Percentiles rank a stretch among this genome's conserved stretches.
Evolutionary conservation across 35 echinoderm and acorn worm genomes (phyloP).

Genomic region (Heliocidaris tuberculata): DNA sequence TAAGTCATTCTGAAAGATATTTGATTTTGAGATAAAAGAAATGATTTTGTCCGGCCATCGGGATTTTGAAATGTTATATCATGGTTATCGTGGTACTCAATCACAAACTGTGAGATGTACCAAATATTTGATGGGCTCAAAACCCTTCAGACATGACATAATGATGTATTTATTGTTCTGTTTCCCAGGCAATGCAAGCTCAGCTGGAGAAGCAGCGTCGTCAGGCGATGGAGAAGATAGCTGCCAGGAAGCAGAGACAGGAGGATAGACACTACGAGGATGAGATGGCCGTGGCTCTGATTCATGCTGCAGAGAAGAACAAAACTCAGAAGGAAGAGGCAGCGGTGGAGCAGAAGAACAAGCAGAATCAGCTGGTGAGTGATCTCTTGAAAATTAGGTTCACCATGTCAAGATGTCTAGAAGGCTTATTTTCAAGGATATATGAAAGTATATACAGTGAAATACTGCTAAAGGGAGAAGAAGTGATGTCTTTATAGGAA

Average conservation of each 20-base stretch:
- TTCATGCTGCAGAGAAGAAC: conserved; percentile 82
- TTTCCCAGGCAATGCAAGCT: conserved; percentile 74
- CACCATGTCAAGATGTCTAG: background rate
- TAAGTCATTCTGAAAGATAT: background rate
- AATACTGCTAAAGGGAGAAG: too few species aligned
- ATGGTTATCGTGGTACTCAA: too few species aligned
- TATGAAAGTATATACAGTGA: background rate
- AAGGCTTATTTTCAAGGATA: background rate
- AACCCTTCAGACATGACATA: background rate
- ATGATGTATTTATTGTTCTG: background rate
- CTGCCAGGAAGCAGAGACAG: conserved; percentile 43
- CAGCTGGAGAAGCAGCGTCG: conserved; percentile 73
- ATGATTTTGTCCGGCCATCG: too few species aligned
- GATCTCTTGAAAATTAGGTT: background rate
- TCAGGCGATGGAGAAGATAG: conserved; percentile 65
- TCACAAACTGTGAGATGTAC: too few species aligned
- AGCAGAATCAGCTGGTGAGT: conserved; percentile 80
- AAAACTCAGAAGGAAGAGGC: conserved; percentile 58
- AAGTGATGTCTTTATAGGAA: too few species aligned
- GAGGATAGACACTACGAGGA: conserved; percentile 85
- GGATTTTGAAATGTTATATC: too few species aligned
- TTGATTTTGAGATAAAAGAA: background rate
- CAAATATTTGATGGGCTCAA: too few species aligned
- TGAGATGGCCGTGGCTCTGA: conserved; percentile 64
- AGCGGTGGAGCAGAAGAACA: conserved; percentile 68